These are phyloP conservation scores for Pseudomyrmex dendroicus DNA, from an alignment of 1,140 invertebrate genomes.

Conservation along the genomic window DNA sequence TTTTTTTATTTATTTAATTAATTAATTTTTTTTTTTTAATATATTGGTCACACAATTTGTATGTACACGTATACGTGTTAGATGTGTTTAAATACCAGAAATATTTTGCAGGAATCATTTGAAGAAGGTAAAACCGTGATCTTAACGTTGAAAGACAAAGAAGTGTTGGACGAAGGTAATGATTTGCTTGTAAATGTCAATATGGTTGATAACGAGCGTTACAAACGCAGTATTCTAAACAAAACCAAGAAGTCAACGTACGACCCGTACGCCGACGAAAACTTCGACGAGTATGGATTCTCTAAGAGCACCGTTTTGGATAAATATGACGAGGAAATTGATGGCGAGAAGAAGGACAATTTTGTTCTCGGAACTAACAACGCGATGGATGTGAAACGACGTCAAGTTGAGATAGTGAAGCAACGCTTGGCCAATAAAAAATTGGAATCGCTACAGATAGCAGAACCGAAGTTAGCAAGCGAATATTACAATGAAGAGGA, in stretches of 20 bases:
- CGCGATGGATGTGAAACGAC: slow-evolving; percentile 82
- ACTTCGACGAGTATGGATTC: slow-evolving; percentile 93
- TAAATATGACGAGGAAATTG: slow-evolving; percentile 99
- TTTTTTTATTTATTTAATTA: slow-evolving; percentile 28
- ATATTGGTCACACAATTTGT: neutral
- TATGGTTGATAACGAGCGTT: slow-evolving; percentile 96
- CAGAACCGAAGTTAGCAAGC: slow-evolving; percentile 90
- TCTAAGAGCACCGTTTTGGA: slow-evolving; percentile 89
- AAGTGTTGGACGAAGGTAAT: slow-evolving; percentile 93
- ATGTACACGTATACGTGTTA: neutral
- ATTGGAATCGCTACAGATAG: slow-evolving; percentile 89
- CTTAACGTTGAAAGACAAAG: slow-evolving; percentile 97
- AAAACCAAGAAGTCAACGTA: slow-evolving; percentile 93
- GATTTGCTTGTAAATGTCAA: slow-evolving; percentile 99
- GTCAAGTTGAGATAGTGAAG: slow-evolving; percentile 85
- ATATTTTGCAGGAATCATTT: slow-evolving; percentile 87
- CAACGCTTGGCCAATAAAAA: slow-evolving; percentile 88
- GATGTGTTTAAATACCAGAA: neutral
- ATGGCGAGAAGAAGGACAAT: slow-evolving; percentile 90
- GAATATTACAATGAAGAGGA: slow-evolving; percentile 96
- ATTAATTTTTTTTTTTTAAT: neutral
- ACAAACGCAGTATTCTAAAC: slow-evolving; percentile 93
- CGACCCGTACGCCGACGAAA: slow-evolving; percentile 95
- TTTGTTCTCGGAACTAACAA: slow-evolving; percentile 92
- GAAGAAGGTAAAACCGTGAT: slow-evolving; percentile 94